A percentile compares a stretch with the other conserved stretches of the same genome.
phyloP scores from a whole-genome alignment of 2,113 vertebrate species.

The Otocyon megalotis region DNA sequence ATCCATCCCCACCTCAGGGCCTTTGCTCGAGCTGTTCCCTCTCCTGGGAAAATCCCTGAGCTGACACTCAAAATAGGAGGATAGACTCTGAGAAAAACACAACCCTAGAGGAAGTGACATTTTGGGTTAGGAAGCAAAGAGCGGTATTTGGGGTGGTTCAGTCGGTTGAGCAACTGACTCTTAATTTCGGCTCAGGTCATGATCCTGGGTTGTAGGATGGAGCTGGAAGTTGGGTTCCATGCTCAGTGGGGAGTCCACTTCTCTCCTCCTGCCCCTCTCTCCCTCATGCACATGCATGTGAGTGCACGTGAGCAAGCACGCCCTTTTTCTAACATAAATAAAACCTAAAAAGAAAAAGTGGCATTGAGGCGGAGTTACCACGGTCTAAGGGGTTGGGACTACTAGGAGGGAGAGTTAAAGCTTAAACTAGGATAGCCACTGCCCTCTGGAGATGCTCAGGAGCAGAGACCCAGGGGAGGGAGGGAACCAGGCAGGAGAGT shows the following conservation, averaged over 20 bases:
- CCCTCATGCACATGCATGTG: neutral
- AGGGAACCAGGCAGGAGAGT: neutral
- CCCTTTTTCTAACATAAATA: neutral
- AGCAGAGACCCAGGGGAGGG: neutral
- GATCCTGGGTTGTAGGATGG: neutral
- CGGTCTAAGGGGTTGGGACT: neutral
- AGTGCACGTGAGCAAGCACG: neutral
- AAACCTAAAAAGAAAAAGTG: neutral
- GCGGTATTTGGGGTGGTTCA: neutral
- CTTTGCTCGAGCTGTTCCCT: neutral
- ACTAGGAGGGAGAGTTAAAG: neutral
- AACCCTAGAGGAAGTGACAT: neutral
- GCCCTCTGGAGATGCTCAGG: neutral
- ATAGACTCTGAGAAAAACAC: neutral
- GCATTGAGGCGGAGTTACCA: neutral
- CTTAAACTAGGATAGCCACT: neutral
- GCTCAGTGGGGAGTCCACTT: neutral
- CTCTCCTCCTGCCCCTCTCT: neutral
- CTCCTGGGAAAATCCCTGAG: neutral
- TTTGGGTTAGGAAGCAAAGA: neutral
- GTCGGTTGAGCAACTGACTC: neutral
- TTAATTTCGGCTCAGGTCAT: neutral
- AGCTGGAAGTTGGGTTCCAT: neutral
- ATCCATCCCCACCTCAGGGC: neutral
- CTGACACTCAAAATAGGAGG: neutral